A percentile compares a stretch with the other conserved stretches of the same genome.
Evolutionary conservation across 2,888 invertebrate genomes (phyloP).

Genomic region (Electrophaes corylata): DNA sequence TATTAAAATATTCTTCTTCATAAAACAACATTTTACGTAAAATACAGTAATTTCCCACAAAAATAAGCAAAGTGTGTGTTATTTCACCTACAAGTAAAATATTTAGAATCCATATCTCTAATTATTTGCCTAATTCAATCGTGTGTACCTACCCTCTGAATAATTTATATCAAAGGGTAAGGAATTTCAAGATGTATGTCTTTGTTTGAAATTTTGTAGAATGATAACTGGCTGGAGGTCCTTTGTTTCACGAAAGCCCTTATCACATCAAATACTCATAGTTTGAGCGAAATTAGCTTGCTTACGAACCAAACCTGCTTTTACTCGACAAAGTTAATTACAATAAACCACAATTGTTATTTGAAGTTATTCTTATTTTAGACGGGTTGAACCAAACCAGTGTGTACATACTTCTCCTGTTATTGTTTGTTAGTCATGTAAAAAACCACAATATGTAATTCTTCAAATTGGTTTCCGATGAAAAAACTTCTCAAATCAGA

Average conservation of each 20-base stretch:
- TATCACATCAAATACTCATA: conserved; percentile 15
- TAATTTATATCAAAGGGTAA: conserved; percentile 19
- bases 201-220: conserved; percentile 8
- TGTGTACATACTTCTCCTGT: too few species aligned
- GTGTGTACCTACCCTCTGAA: conserved; percentile 15
- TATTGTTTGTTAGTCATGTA: too few species aligned
- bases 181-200: conserved; percentile 17
- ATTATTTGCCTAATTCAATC: too few species aligned
- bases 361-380: too few species aligned
- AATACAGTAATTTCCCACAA: too few species aligned
- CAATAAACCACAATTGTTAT: not conserved
- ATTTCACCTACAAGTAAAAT: conserved; percentile 14
- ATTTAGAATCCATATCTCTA: conserved; percentile 7
- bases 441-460: too few species aligned
- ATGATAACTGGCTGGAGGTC: conserved; percentile 1
- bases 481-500: too few species aligned
- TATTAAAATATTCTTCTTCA: too few species aligned
- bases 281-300: conserved; percentile 8
- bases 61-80: too few species aligned
- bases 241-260: conserved; percentile 7
- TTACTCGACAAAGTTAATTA: conserved; percentile 2
- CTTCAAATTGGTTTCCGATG: too few species aligned
- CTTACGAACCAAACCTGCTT: not conserved
- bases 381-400: too few species aligned
- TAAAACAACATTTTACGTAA: too few species aligned